phyloP scores from a whole-genome alignment of 2,888 invertebrate genomes.

The Morpho deidamia region DNA sequence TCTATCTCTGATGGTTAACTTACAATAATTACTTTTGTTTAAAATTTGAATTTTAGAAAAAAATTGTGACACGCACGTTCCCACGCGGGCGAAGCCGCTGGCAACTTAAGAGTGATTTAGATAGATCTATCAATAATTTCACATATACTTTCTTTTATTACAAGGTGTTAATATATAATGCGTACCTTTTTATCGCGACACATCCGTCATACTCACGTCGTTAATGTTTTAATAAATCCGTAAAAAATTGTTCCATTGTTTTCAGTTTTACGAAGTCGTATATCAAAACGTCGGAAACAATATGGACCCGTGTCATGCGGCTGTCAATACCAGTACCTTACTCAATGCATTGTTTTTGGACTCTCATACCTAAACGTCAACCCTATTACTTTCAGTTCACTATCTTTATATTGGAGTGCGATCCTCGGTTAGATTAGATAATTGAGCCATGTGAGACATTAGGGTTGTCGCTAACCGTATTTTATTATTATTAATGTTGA shows the following conservation, averaged over 20 bases:
- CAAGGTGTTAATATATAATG: too few species aligned
- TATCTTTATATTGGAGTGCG: conserved; percentile 9
- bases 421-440: not conserved
- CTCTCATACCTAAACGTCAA: conserved; percentile 16
- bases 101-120: too few species aligned
- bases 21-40: too few species aligned
- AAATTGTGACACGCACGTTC: too few species aligned
- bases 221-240: conserved; percentile 8
- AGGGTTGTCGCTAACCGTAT: not conserved
- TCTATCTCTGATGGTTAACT: too few species aligned
- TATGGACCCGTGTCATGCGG: conserved; percentile 21
- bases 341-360: conserved; percentile 22
- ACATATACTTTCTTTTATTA: too few species aligned
- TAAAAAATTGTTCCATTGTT: conserved; percentile 12
- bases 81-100: too few species aligned
- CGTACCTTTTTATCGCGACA: not conserved
- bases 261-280: conserved; percentile 17
- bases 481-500: not conserved
- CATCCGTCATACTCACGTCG: not conserved
- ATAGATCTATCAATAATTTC: too few species aligned
- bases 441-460: conserved; percentile 10
- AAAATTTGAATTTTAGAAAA: too few species aligned
- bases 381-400: conserved; percentile 22
- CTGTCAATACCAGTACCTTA: conserved; percentile 25
- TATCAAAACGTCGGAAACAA: conserved; percentile 24